phyloP scores from a whole-genome alignment of 2,113 vertebrate genomes.

The Harpagus bidentatus region DNA sequence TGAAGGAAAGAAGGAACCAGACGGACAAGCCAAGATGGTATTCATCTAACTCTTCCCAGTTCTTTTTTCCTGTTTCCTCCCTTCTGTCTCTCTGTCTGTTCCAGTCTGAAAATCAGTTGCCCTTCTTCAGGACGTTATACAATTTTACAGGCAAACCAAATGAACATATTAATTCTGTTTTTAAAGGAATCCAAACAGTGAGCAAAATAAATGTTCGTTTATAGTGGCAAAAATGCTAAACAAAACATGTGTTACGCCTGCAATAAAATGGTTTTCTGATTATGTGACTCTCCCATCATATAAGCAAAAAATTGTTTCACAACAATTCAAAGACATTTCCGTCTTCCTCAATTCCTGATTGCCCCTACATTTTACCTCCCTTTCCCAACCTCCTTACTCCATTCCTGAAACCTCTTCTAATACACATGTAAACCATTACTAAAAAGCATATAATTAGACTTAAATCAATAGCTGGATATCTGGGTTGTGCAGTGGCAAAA shows the following conservation, averaged over 20 bases:
- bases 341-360: background rate
- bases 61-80: background rate
- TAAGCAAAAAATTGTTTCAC: background rate
- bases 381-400: background rate
- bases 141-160: background rate
- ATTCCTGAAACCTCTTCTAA: conserved; percentile 49
- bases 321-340: background rate
- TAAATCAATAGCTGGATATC: conserved; percentile 75
- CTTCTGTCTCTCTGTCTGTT: background rate
- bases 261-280: background rate
- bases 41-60: background rate
- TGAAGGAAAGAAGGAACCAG: conserved; percentile 14
- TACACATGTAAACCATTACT: conserved; percentile 69
- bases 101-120: background rate
- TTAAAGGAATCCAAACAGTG: background rate
- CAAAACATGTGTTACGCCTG: background rate
- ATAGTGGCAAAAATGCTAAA: background rate
- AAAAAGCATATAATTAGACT: conserved; percentile 74
- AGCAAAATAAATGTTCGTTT: background rate
- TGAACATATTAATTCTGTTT: background rate
- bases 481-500: conserved; percentile 68
- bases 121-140: background rate
- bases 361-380: background rate
- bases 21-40: background rate
- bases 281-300: background rate